A percentile compares a stretch with the other conserved stretches of the same genome.
These are phyloP conservation scores for Drosophila erecta DNA, from an alignment of 1,140 invertebrate genomes.

Conservation along the genomic window DNA sequence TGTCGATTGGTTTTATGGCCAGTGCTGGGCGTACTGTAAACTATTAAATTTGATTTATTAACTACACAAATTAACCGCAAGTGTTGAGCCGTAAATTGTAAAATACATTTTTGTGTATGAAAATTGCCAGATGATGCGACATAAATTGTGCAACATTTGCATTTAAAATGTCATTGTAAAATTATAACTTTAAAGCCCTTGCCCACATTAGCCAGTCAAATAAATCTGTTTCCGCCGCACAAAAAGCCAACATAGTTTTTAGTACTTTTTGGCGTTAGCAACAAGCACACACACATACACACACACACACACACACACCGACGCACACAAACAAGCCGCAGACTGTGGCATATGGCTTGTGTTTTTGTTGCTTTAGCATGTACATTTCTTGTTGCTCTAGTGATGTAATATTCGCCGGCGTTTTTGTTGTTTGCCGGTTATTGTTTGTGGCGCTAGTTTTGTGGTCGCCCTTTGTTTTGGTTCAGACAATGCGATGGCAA, in stretches of 20 bases:
- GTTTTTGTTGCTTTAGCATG: conserved; percentile 34
- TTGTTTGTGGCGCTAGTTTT: conserved; percentile 74
- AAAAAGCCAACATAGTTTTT: conserved; percentile 54
- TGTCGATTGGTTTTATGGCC: conserved; percentile 50
- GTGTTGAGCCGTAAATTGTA: conserved; percentile 27
- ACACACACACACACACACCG: neutral
- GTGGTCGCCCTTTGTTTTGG: conserved; percentile 71
- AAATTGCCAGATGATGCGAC: conserved; percentile 46
- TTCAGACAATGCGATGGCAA: conserved; percentile 61
- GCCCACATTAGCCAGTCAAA: conserved; percentile 24
- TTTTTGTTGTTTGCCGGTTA: conserved; percentile 33
- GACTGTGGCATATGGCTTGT: conserved; percentile 68
- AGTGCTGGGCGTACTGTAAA: conserved; percentile 21
- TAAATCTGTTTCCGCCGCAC: conserved; percentile 34
- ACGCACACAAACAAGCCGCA: conserved; percentile 55
- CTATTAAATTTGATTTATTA: conserved; percentile 69
- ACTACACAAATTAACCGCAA: conserved; percentile 66
- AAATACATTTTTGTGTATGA: conserved; percentile 20
- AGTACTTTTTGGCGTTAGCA: conserved; percentile 21
- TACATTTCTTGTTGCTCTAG: conserved; percentile 31
- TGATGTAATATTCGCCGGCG: conserved; percentile 37
- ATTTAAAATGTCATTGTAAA: conserved; percentile 52
- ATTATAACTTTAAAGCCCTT: conserved; percentile 63
- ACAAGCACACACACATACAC: conserved; percentile 10
- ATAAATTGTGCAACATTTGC: conserved; percentile 63